A percentile compares a stretch with the other conserved stretches of the same genome.
phyloP scores from a whole-genome alignment of 2,797 vertebrate genomes.

The Enoplosus armatus region DNA sequence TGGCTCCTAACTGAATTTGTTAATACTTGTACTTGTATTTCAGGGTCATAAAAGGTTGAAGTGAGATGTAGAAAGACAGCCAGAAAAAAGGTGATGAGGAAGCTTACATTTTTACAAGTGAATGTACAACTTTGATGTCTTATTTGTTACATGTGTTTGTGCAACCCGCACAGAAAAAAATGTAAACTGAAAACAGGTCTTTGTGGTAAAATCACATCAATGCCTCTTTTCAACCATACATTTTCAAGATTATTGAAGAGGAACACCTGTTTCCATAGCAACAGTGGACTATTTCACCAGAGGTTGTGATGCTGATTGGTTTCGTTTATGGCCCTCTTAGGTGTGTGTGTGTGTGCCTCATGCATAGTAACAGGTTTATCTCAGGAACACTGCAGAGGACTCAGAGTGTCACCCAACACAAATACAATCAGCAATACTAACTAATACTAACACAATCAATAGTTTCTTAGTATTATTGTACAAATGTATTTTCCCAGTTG shows the following conservation, averaged over 20 bases:
- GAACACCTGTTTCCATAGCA: slow-evolving; percentile 74
- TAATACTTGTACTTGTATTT: background rate
- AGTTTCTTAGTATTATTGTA: background rate
- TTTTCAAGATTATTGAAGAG: slow-evolving; percentile 38
- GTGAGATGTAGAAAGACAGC: background rate
- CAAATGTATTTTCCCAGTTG: background rate
- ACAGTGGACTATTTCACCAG: slow-evolving; percentile 53
- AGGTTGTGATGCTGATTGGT: slow-evolving; percentile 59
- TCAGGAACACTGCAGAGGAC: slow-evolving; percentile 34
- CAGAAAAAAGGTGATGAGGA: background rate
- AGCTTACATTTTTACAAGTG: background rate
- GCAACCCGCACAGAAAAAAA: background rate
- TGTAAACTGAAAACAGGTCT: background rate
- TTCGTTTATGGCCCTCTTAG: slow-evolving; percentile 57
- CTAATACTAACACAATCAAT: background rate
- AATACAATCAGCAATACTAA: background rate
- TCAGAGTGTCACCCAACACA: slow-evolving; percentile 6
- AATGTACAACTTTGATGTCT: background rate
- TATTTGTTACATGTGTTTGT: background rate
- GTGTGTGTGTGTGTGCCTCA: slow-evolving; percentile 44
- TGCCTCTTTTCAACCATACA: slow-evolving; percentile 30
- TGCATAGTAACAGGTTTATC: slow-evolving; percentile 57
- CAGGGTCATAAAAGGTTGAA: background rate
- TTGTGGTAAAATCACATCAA: slow-evolving; percentile 28
- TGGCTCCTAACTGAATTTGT: background rate